Evolutionary conservation across 2,797 vertebrate genomes (phyloP), one percentile per base, ranked within the genome.

Genomic region (Prunella strophiata): DNA sequence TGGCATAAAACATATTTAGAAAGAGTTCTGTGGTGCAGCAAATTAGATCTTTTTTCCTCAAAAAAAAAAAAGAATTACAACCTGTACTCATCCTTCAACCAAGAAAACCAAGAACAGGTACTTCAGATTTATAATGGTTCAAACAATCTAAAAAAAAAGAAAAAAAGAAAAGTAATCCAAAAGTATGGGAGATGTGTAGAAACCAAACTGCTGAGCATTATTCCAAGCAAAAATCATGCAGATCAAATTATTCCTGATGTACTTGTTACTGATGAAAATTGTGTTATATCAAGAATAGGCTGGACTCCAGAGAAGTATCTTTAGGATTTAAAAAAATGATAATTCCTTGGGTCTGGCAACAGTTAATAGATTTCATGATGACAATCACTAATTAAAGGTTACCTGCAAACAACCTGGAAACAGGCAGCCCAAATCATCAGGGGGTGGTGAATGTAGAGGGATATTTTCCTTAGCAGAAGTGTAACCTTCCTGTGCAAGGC

Each of bases 361-460:
- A 62, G 21, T 14, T 54, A 48, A 67, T 48, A 6, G 34, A 61
- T 65, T 70, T 72, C 43, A 50, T 15, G 5, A 75, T 10, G 4
- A 38, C 2, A 32, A 58, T 26, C 16, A 13, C 19, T 29, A 19
- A 68, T 29, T 51, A 66, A 58, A 65, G 2, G 13, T 21, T 55
- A 65, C 12, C 30, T 40, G 34, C 12, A 59, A 89, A 58, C 38
- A 81, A 65, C 7, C 40, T 23, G 36, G 38, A 82, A 91, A 72
- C 6, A 38, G 30, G 20, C 43, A 88, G 27, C 38, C 32, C 38
- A 85, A 61, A 38, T 17, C 61, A 42, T 10, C 32, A 43, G 42
- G 16, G 5, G 7, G 16, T n/a, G 18, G 15, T 20, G 7, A 21
- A 40, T 12, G 2, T 4, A 30, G 5, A 32, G 2, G 9, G 9